Base-by-base conservation (phyloP, 2,888 invertebrate genomes). In the Ornithoptera priamus region DNA sequence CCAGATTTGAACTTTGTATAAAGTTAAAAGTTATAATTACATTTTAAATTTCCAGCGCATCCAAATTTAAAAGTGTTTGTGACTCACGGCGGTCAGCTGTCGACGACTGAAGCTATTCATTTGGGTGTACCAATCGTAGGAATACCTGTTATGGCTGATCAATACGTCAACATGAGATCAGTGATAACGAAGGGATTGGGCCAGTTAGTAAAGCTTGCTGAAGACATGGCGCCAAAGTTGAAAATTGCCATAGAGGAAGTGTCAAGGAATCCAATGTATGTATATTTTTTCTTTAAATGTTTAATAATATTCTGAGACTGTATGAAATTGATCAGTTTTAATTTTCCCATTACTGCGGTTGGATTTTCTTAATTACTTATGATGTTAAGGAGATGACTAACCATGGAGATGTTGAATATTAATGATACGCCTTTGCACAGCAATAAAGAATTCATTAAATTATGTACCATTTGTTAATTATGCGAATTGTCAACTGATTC, bases 121-220 rank as follows among this genome's bases (percentile, higher is more conserved):
- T 85, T 79, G 56, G 89, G 86, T n/a, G 83, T 88, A n/a, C 89
- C 90, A 12, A 70, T 88, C 0, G 81, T 90, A 0, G 90, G 90
- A 12, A 75, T 90, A 1, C 89, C 90, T 2, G 77, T 87, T 0
- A 72, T 83, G 42, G 86, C 80, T 30, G 90, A 90, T 61, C 90
- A 90, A 73, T 72, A 79, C 53, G 73, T 85, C 1, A 90, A 90
- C 65, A 86, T 88, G 85, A 76, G 70, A 10, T 76, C 81, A 2
- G 85, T 85, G 2, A 77, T 74, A 0, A 70, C 66, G 0, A 89
- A 84, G 71, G 88, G 89, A 0, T 85, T 85, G 42, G 88, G 86
- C 0, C 74, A 85, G 2, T 71, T 72, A 42, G 77, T 89, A 1
- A 74, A 71, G 0, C 62, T 88, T 5, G 74, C 77, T 24, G 82